Evolutionary conservation across 2,797 vertebrate genomes (phyloP), one percentile per base, ranked within the genome.

Genomic region (Lacerta bilineata): DNA sequence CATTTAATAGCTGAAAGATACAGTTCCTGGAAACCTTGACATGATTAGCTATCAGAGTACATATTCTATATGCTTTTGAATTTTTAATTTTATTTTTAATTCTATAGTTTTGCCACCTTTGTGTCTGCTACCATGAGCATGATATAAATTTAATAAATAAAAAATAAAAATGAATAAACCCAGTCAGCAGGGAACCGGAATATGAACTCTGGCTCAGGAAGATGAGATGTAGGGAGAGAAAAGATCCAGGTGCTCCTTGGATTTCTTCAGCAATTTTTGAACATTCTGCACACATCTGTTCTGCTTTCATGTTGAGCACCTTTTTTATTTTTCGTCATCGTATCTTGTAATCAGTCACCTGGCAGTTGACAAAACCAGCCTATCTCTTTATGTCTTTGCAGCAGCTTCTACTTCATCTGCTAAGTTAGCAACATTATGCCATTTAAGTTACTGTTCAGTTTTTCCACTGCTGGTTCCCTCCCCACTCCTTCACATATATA

Each of bases 231-330:
- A 17, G 41, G 41, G 20, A 50, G 33, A 68, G 8, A 50, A 29
- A 25, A 76, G 25, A 46, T 6, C 9, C 61, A 83, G n/a, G 72
- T 77, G 33, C 25, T 39, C 13, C 72, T 29, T 27, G 61, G 8
- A 8, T 55, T 43, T 76, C 55, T 68, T 68, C 27, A 18, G 66
- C 33, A 39, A 25, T 76, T 39, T 83, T 66, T 68, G 59, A 69
- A 88, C 74, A 87, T 29, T 87, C n/a, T 27, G 20, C 75, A 39
- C n/a, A 50, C 80, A 87, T 87, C n/a, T 82, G 55, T 66, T 66
- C 43, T n/a, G 5, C 68, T 81, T n/a, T 80, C 50, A 87, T 20
- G 7, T 43, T 74, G 86, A 82, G 20, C 13, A 29, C 23, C 46
- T 68, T 50, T 66, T 46, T 68, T 23, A 87, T 76, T 36, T 43